Conservation (phyloP, 2,113 vertebrate species). For the Hucho hucho region DNA sequence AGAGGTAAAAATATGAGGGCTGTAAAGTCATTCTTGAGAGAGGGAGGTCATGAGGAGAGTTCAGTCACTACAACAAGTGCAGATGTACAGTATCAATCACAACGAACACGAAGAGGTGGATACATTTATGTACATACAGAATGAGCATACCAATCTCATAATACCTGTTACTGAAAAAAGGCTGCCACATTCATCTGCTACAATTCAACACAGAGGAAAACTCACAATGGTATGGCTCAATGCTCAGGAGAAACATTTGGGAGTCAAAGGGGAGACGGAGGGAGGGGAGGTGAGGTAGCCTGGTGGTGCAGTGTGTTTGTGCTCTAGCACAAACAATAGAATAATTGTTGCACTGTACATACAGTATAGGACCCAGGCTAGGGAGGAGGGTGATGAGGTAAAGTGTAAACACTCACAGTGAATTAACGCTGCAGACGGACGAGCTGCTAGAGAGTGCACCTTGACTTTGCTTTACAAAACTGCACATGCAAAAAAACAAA, state of each 20-base stretch:
- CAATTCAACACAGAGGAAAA: conserved; percentile 16
- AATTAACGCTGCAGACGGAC: conserved; percentile 95
- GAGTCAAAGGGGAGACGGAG: not conserved
- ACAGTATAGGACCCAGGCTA: conserved; percentile 28
- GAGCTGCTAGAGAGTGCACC: conserved; percentile 91
- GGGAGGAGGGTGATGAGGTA: conserved; percentile 25
- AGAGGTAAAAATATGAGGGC: not conserved
- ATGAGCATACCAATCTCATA: not conserved
- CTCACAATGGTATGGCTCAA: not conserved
- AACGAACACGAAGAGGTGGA: not conserved
- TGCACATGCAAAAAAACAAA: conserved; percentile 88
- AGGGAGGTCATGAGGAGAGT: not conserved
- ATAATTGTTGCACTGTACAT: too few relatives aligned
- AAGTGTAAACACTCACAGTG: conserved; percentile 88
- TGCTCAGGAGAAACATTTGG: not conserved
- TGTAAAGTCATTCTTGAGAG: not conserved
- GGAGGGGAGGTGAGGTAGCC: not conserved
- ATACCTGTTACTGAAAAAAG: conserved; percentile 3
- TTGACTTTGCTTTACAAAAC: conserved; percentile 96
- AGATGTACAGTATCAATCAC: not conserved
- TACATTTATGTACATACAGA: not conserved
- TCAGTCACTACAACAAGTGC: conserved; percentile 7
- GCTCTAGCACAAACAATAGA: not conserved
- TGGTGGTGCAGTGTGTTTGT: too few relatives aligned
- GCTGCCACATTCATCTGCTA: conserved; percentile 10